Evolutionary conservation across 2,113 vertebrate genomes (phyloP).

Genomic region (Toxostoma redivivum): DNA sequence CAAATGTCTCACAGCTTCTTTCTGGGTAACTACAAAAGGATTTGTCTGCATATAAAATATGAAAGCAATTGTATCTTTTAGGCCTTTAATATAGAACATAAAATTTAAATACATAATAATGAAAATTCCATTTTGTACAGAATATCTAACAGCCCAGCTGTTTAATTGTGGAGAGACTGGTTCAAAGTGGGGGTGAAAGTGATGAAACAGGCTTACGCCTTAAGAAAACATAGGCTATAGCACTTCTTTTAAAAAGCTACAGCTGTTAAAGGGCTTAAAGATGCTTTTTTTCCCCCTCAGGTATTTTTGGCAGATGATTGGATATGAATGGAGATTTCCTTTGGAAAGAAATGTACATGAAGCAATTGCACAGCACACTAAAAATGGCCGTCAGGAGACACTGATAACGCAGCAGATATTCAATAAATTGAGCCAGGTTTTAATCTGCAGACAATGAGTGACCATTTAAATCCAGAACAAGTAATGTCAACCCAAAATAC

Average conservation of each 20-base stretch:
- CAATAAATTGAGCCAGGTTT: background rate
- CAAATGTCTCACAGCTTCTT: background rate
- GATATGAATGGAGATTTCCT: background rate
- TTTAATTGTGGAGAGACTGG: background rate
- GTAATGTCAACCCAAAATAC: background rate
- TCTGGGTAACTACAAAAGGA: background rate
- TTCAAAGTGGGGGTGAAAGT: background rate
- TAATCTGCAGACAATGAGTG: background rate
- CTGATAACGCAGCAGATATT: background rate
- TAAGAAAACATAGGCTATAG: background rate
- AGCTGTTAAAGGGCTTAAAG: background rate
- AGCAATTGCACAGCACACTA: background rate
- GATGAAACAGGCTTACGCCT: background rate
- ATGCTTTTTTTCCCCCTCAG: rapidly evolving
- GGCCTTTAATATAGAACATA: background rate
- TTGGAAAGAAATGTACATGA: background rate
- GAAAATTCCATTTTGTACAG: background rate
- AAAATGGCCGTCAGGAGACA: background rate
- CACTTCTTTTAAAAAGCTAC: background rate
- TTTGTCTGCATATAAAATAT: background rate
- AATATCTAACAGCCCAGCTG: background rate
- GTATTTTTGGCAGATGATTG: background rate
- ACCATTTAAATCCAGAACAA: background rate
- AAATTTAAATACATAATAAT: background rate
- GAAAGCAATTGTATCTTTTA: background rate